Base-by-base conservation (phyloP, 2,888 invertebrate genomes). In the Orchestes rusci region DNA sequence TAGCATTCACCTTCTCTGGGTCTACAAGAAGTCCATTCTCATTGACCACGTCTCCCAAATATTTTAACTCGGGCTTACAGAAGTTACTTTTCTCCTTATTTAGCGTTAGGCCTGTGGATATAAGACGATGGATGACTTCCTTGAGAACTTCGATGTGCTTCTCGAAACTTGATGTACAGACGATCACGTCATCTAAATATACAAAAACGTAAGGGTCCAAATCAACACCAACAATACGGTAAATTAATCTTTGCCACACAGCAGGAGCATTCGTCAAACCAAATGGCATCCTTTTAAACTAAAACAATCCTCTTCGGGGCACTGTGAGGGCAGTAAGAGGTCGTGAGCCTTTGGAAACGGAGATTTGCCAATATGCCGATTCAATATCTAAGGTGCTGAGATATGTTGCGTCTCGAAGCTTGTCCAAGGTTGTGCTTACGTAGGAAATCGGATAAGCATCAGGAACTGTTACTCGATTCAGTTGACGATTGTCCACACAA, bases 181-280 rank as follows among this genome's bases (percentile, higher is more conserved):
- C n/a, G n/a, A n/a, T n/a, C n/a, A n/a, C n/a, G n/a, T n/a, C n/a
- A n/a, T n/a, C n/a, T n/a, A n/a, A n/a, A n/a, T n/a, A n/a, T n/a
- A n/a, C n/a, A n/a, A n/a, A n/a, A n/a, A n/a, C n/a, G n/a, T n/a
- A n/a, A n/a, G 7, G 30, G n/a, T 30, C 12, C 12, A 30, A 12
- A 8, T 23, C 23, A n/a, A n/a, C n/a, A n/a, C n/a, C n/a, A n/a
- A n/a, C n/a, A n/a, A n/a, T n/a, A 5, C 8, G 7, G 12, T 4
- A 5, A 5, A 31, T 31, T 5, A n/a, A 5, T 31, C n/a, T 53
- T 36, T 36, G 59, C 46, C 59, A 65, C 10, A 56, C 54, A 2
- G 54, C 45, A 4, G 59, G 57, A 1, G 60, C 58, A 40, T 62
- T 62, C 1, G 50, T 23, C 1, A 63, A 51, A 5, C 61, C 62